Evolutionary conservation across 2,888 invertebrate genomes (phyloP).

Genomic region (Netelia melanura): DNA sequence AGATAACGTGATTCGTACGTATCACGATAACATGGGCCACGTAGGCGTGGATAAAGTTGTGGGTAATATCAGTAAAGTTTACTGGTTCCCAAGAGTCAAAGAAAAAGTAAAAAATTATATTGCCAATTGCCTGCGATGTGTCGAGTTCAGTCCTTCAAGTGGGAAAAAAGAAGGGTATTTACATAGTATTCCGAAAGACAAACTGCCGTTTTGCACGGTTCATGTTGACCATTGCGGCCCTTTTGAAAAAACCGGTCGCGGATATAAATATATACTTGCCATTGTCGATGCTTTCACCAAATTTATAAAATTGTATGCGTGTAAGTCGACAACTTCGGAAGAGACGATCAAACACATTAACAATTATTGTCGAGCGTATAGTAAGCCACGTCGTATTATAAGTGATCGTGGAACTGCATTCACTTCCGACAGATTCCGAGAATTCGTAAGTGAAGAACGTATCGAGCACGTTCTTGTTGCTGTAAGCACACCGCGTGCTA

Average conservation of each 20-base stretch:
- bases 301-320: conserved; percentile 70
- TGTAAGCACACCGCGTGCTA: conserved; percentile 51
- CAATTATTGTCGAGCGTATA: conserved; percentile 67
- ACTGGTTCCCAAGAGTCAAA: conserved; percentile 68
- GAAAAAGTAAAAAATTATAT: conserved; percentile 73
- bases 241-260: conserved; percentile 58
- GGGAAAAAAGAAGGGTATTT: conserved; percentile 72
- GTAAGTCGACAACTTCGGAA: conserved; percentile 64
- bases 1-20: too few relatives aligned
- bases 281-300: conserved; percentile 66
- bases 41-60: conserved; percentile 62
- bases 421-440: conserved; percentile 72
- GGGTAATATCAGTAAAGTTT: conserved; percentile 53
- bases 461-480: conserved; percentile 72
- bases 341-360: conserved; percentile 69
- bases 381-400: conserved; percentile 69
- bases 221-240: conserved; percentile 76
- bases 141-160: conserved; percentile 63
- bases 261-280: conserved; percentile 57
- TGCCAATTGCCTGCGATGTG: conserved; percentile 75
- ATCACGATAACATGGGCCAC: too few relatives aligned
- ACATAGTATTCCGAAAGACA: conserved; percentile 70
- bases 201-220: conserved; percentile 66
- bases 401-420: conserved; percentile 76
- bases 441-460: conserved; percentile 64